Base-by-base conservation (phyloP, 2,797 vertebrate species). In the Cygnus olor region DNA sequence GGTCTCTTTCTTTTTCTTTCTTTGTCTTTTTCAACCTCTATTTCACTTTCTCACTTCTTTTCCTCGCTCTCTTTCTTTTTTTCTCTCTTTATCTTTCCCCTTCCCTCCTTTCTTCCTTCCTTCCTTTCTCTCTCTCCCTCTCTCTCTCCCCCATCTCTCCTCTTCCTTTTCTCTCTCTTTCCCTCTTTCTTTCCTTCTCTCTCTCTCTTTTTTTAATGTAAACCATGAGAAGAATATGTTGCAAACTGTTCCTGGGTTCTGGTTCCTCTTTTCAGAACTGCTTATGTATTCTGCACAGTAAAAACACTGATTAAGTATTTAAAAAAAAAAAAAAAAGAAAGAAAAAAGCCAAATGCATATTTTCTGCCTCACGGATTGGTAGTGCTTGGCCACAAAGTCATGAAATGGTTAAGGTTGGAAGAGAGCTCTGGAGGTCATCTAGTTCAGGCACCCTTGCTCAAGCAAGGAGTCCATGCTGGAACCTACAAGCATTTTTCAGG, bases 151-250 rank as follows among this genome's bases (percentile, higher is more conserved):
- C 53, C 53, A 57, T 20, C 30, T 57, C 54, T 19, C 11, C 27
- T 19, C 18, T 32, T 20, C 18, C 54, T 56, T 56, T 3, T 7
- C 11, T 63, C 58, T 61, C 24, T 38, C 34, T 38, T 8, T 40
- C 7, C 17, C 24, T 40, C 11, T 40, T 11, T 9, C 3, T 21
- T 17, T 2, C 4, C 6, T 32, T 1, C 2, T 42, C 4, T n/a
- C 36, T 34, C 38, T 38, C 30, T 38, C n/a, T 80, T 27, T 92
- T 11, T 56, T 34, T 25, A 90, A 54, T 17, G 11, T 14, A 66
- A 21, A 66, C 8, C 12, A 25, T 38, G 17, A 68, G 17, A 32
- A 3, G 17, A 11, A 27, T 45, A 73, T 80, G 3, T 36, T 88
- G 36, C 16, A 77, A 66, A 66, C 11, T 42, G 6, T n/a, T 77